Evolutionary conservation across 2,888 invertebrate species (phyloP), one percentile per base, ranked within the genome.

Genomic region (Cybosia mesomella): DNA sequence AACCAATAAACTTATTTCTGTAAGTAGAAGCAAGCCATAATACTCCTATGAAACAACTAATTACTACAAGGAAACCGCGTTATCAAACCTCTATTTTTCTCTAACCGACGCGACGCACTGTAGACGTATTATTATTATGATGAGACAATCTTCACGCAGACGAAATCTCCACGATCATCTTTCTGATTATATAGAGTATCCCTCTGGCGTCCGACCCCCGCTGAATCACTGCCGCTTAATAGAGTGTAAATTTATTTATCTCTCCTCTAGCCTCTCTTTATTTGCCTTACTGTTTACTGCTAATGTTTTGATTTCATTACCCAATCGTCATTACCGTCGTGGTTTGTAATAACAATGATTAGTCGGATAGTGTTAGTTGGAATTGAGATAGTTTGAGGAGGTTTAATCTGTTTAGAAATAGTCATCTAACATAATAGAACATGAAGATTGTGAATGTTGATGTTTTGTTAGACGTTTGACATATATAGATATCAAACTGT

Each of bases 241-340:
- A 91, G 87, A 85, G 89, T 89, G 91, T 88, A 88, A 91, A 90
- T 89, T 86, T 88, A 89, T 88, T 87, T 89, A 91, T 89, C 87
- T 84, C 58, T 55, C 36, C 60, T 71, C 69, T 66, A 74, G 74
- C 71, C 76, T 76, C 75, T 79, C 74, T 81, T 76, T 79, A 81
- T 80, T 80, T 73, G 65, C 71, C 63, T 54, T 11, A 59, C 34
- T 67, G 63, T 70, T 70, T 70, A 64, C 57, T 22, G 24, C 68
- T 78, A 81, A 81, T 81, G 82, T 81, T 81, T 82, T 81, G 73
- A 81, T 81, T 81, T 76, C 68, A 81, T 81, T 81, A 80, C 73
- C 76, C 81, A 81, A 81, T 75, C 82, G 71, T 64, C 58, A 74
- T 74, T 75, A 80, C 70, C 66, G 58, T 75, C 73, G 68, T 68